Conservation (phyloP, 1,140 invertebrate species). For the Neodiprion fabricii region DNA sequence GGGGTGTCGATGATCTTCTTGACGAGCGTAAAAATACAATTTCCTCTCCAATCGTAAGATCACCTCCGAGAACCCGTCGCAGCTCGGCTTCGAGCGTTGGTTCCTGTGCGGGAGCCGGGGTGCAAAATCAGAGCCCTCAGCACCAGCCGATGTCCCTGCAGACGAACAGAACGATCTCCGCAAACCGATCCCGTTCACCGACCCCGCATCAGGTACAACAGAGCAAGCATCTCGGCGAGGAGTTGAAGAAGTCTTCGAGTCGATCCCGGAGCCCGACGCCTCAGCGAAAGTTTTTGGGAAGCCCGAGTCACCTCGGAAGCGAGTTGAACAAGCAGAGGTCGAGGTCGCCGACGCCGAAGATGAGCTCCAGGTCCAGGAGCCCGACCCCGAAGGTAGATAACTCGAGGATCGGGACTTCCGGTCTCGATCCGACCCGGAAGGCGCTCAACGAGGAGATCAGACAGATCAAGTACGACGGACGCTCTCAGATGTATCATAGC, state of each 20-base stretch:
- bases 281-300: conserved; percentile 46
- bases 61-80: conserved; percentile 64
- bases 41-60: conserved; percentile 49
- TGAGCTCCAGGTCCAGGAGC: conserved; percentile 37
- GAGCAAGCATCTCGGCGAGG: conserved; percentile 38
- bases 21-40: neutral
- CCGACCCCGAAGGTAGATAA: conserved; percentile 47
- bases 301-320: conserved; percentile 31
- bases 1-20: neutral
- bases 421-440: conserved; percentile 35
- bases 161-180: conserved; percentile 46
- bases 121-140: conserved; percentile 35
- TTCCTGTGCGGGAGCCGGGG: conserved; percentile 49
- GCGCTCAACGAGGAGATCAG: conserved; percentile 41
- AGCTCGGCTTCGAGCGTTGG: conserved; percentile 65
- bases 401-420: conserved; percentile 39
- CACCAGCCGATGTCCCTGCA: conserved; percentile 51
- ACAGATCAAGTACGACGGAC: conserved; percentile 39
- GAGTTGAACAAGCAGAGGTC: conserved; percentile 37
- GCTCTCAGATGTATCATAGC: conserved; percentile 40
- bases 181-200: conserved; percentile 62
- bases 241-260: conserved; percentile 57
- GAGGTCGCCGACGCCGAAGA: conserved; percentile 57
- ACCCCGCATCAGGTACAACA: conserved; percentile 50
- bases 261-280: conserved; percentile 57